phyloP scores from a whole-genome alignment of 2,113 vertebrate species.

The Litocranius walleri region DNA sequence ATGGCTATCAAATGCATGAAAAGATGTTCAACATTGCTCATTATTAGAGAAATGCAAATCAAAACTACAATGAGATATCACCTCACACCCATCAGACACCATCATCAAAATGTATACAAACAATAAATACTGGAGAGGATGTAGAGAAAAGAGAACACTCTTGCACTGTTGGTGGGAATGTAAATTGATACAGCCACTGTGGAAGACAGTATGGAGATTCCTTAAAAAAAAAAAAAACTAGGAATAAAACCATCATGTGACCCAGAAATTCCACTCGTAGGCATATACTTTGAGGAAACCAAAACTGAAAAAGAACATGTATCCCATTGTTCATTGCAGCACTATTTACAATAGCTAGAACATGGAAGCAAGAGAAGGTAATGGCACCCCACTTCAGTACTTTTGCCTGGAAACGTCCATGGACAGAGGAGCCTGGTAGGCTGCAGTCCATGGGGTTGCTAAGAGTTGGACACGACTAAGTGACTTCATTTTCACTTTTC shows the following conservation, averaged over 20 bases:
- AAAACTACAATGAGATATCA: neutral
- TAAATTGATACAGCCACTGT: neutral
- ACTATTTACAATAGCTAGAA: neutral
- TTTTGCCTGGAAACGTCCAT: too few species aligned
- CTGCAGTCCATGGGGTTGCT: too few species aligned
- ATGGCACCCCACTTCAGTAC: too few species aligned
- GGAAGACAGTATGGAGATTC: neutral
- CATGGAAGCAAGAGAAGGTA: neutral
- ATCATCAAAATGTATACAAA: neutral
- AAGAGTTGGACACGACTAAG: rapidly evolving
- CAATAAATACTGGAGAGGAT: too few species aligned
- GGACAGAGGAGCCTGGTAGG: too few species aligned
- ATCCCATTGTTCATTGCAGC: neutral
- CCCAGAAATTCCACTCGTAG: neutral
- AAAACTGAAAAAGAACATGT: neutral
- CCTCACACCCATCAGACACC: neutral
- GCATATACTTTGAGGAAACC: neutral
- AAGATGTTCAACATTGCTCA: neutral
- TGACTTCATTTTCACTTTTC: too few species aligned
- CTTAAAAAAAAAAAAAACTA: neutral
- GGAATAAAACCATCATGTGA: neutral
- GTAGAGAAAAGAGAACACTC: too few species aligned
- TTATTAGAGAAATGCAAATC: neutral
- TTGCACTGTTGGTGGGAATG: neutral
- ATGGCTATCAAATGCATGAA: neutral